These are phyloP conservation scores for Verasper variegatus DNA, from an alignment of 2,113 vertebrate species.

Conservation along the genomic window DNA sequence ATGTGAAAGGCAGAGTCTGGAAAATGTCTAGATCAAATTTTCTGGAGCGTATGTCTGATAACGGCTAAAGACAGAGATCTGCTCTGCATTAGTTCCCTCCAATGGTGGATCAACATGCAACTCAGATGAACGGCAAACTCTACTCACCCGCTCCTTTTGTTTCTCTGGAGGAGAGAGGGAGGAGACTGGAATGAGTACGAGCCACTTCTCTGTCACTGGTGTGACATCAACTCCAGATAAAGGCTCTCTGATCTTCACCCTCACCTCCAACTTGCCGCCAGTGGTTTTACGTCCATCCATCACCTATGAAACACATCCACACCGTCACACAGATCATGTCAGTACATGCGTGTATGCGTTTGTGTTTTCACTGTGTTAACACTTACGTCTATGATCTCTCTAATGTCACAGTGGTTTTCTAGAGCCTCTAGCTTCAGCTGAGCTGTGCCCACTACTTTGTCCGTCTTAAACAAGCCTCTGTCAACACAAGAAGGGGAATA, in stretches of 20 bases:
- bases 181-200: slow-evolving; percentile 83
- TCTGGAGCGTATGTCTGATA: neutral
- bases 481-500: slow-evolving; percentile 26
- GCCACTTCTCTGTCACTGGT: slow-evolving; percentile 88
- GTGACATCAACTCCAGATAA: slow-evolving; percentile 87
- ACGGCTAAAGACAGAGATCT: neutral
- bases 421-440: slow-evolving; percentile 89
- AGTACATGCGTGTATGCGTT: neutral
- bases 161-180: slow-evolving; percentile 64
- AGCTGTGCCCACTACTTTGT: slow-evolving; percentile 87
- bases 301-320: slow-evolving; percentile 68
- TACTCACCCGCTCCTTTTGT: slow-evolving; percentile 63
- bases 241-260: slow-evolving; percentile 88
- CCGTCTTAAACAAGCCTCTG: slow-evolving; percentile 90
- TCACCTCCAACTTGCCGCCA: slow-evolving; percentile 89
- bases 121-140: neutral
- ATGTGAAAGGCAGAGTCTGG: too few relatives aligned
- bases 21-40: too few relatives aligned
- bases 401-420: slow-evolving; percentile 86
- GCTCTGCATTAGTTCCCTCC: too few relatives aligned
- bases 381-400: slow-evolving; percentile 88
- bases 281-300: slow-evolving; percentile 91
- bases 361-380: neutral
- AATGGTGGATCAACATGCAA: too few relatives aligned
- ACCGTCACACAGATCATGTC: neutral